These are phyloP conservation scores for Acholoe squamosa DNA, from an alignment of 2,888 invertebrate species.

Conservation along the genomic window DNA sequence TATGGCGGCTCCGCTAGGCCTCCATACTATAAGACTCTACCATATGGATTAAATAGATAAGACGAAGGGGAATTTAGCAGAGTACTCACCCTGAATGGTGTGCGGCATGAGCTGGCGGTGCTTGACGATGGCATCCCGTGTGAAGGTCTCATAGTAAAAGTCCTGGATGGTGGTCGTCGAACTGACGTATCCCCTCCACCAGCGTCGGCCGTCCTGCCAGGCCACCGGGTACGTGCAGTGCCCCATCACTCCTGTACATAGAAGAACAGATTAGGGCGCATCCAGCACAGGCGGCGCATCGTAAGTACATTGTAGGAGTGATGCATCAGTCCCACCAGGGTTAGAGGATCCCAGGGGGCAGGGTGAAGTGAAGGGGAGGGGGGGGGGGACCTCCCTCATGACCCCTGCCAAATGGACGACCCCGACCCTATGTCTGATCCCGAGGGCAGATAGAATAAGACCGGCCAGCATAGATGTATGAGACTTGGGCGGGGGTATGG, in stretches of 20 bases:
- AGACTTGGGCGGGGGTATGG: not conserved
- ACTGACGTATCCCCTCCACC: slow-evolving; percentile 55
- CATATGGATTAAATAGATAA: too few species aligned
- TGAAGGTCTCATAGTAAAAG: slow-evolving; percentile 58
- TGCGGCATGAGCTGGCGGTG: slow-evolving; percentile 54
- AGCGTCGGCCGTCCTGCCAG: slow-evolving; percentile 50
- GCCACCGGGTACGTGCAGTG: slow-evolving; percentile 53
- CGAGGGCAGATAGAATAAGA: not conserved
- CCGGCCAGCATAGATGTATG: not conserved
- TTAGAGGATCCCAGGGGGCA: not conserved
- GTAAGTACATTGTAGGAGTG: not conserved
- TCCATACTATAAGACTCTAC: too few species aligned
- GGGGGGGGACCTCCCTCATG: not conserved
- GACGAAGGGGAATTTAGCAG: too few species aligned
- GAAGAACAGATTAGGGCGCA: slow-evolving; percentile 35
- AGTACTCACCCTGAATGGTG: slow-evolving; percentile 49
- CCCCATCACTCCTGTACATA: slow-evolving; percentile 52
- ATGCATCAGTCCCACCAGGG: slow-evolving; percentile 19
- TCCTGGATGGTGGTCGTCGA: slow-evolving; percentile 51
- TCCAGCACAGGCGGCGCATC: slow-evolving; percentile 17
- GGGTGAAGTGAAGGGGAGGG: not conserved
- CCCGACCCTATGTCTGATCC: not conserved
- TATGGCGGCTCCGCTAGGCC: too few species aligned
- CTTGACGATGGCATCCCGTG: slow-evolving; percentile 53
- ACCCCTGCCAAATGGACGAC: slow-evolving; percentile 36